A percentile compares a stretch with the other conserved stretches of the same genome.
Evolutionary conservation across 2,113 vertebrate species (phyloP).

Genomic region (Pheucticus melanocephalus): DNA sequence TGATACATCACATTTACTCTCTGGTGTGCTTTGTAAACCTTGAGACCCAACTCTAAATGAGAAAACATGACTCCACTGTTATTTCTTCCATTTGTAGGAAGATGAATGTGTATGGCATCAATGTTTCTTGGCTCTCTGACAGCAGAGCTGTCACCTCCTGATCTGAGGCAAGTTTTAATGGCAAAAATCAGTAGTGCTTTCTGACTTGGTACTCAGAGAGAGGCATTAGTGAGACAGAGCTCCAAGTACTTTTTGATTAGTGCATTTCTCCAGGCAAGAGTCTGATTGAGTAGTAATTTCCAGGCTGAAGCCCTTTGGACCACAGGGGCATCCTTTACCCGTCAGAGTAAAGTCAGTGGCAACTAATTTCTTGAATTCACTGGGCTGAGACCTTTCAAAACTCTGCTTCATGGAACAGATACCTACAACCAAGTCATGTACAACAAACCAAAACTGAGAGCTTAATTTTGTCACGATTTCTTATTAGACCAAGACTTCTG

Average conservation of each 20-base stretch:
- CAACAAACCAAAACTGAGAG: background rate
- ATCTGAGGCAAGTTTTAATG: conserved; percentile 16
- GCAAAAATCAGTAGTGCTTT: conserved; percentile 7
- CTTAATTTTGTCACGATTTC: background rate
- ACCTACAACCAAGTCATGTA: background rate
- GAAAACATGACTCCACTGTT: conserved; percentile 5
- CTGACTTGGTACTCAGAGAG: background rate
- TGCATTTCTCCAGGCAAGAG: background rate
- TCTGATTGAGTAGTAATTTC: conserved; percentile 35
- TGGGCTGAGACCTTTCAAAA: background rate
- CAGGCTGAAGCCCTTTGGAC: background rate
- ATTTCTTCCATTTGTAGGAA: background rate
- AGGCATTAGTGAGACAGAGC: background rate
- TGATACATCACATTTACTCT: background rate
- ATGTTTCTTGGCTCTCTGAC: background rate
- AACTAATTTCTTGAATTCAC: background rate
- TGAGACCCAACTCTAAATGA: background rate
- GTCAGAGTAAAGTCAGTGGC: background rate
- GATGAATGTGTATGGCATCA: conserved; percentile 1
- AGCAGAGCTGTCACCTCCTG: conserved; percentile 1
- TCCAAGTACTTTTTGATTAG: conserved; percentile 10
- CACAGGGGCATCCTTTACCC: background rate
- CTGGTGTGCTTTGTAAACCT: background rate
- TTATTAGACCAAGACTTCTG: background rate
- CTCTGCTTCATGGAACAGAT: background rate